Percentiles rank a stretch among this genome's conserved stretches.
Conservation (phyloP, 2,113 vertebrate genomes). For the Oxyruncus cristatus region DNA sequence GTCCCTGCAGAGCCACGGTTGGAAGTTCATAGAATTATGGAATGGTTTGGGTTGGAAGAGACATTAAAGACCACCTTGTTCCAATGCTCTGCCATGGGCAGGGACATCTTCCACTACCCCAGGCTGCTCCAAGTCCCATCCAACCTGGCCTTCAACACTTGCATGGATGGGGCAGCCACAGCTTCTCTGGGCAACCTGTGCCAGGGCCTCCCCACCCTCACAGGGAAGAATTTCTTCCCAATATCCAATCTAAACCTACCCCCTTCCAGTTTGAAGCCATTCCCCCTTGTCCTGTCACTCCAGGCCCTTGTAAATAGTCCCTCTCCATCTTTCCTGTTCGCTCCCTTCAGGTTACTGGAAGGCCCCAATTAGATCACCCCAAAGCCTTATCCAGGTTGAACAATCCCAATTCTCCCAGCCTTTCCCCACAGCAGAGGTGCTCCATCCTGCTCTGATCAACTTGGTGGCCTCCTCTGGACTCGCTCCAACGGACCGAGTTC, state of each 20-base stretch:
- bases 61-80: not conserved
- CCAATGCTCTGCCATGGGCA: not conserved
- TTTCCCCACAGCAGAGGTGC: not conserved
- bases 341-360: not conserved
- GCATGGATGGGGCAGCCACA: not conserved
- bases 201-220: accelerated
- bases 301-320: not conserved
- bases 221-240: not conserved
- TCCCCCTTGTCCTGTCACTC: not conserved
- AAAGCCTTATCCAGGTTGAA: not conserved
- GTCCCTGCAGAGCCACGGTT: accelerated
- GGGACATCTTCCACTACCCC: not conserved
- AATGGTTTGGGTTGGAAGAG: not conserved
- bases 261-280: not conserved
- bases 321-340: not conserved
- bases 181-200: not conserved
- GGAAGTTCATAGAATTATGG: not conserved
- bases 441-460: not conserved
- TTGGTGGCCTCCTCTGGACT: not conserved
- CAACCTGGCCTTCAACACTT: not conserved
- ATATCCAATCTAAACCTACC: not conserved
- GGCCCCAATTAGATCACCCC: too few relatives aligned
- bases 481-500: not conserved
- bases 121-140: not conserved
- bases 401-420: not conserved